Percentiles rank a stretch among this genome's conserved stretches.
These are phyloP conservation scores for Entosphenus tridentatus DNA, from an alignment of 2,113 vertebrate species.

Conservation along the genomic window DNA sequence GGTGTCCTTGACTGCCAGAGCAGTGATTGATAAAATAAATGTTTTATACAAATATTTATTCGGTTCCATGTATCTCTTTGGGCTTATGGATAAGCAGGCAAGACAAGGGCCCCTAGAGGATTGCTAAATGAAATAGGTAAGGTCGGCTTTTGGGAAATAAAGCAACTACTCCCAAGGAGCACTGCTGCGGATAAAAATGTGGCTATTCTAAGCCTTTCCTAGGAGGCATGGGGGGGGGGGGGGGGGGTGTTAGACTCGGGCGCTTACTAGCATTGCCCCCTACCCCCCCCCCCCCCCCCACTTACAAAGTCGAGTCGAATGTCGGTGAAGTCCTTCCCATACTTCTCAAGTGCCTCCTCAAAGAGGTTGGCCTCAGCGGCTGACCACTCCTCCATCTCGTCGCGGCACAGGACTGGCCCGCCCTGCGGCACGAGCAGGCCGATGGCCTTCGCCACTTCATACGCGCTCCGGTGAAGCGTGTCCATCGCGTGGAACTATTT, in stretches of 20 bases:
- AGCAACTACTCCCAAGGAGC: no score
- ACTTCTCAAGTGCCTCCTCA: slow-evolving; percentile 88
- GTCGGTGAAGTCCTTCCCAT: slow-evolving; percentile 92
- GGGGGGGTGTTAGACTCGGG: no score
- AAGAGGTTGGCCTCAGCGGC: slow-evolving; percentile 90
- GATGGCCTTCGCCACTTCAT: slow-evolving; percentile 83
- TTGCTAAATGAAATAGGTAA: no score
- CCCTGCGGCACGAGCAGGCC: slow-evolving; percentile 86
- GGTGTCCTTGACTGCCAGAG: no score
- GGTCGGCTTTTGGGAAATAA: no score
- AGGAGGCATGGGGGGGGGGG: not conserved
- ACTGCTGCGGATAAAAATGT: no score
- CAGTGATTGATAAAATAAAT: no score
- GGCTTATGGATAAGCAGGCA: no score
- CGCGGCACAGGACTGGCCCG: slow-evolving; percentile 79
- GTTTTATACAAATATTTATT: no score
- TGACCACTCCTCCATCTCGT: slow-evolving; percentile 98
- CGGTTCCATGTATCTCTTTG: no score
- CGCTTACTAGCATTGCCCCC: not conserved
- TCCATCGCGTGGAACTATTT: slow-evolving; percentile 91
- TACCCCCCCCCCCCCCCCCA: no score
- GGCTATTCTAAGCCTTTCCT: not conserved
- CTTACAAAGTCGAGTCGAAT: slow-evolving; percentile 97
- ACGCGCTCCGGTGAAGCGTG: slow-evolving; percentile 64
- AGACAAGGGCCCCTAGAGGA: no score